A percentile compares a stretch with the other conserved stretches of the same genome.
These are phyloP conservation scores for Potorous gilbertii DNA, from an alignment of 2,797 vertebrate genomes.

Conservation along the genomic window DNA sequence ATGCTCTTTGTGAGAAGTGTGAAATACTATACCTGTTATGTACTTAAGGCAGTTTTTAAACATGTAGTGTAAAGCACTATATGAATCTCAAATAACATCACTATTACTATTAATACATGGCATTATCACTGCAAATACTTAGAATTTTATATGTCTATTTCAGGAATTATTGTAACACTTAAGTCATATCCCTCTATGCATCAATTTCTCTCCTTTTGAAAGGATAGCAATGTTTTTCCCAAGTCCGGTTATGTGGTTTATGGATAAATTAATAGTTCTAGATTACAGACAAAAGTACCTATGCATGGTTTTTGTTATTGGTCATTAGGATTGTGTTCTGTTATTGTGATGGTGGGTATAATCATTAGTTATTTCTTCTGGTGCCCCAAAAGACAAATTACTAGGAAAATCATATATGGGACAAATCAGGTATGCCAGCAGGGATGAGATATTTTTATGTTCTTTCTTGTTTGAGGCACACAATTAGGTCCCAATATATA, in stretches of 20 bases:
- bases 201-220: not conserved
- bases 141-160: not conserved
- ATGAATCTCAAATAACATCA: not conserved
- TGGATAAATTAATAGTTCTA: conserved; percentile 36
- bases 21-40: not conserved
- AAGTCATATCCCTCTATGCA: not conserved
- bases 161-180: conserved; percentile 19
- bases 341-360: not conserved
- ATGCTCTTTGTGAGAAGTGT: not conserved
- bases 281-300: not conserved
- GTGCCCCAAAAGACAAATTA: not conserved
- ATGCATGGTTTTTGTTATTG: not conserved
- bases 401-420: not conserved
- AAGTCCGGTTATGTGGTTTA: not conserved
- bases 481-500: not conserved
- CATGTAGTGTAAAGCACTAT: not conserved
- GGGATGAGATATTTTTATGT: not conserved
- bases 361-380: not conserved
- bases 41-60: not conserved
- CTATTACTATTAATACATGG: not conserved
- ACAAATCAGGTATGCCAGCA: not conserved
- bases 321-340: not conserved
- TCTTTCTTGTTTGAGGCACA: not conserved
- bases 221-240: not conserved
- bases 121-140: not conserved